Conservation (phyloP, 2,888 invertebrate genomes). For the Pasiphila rectangulata region DNA sequence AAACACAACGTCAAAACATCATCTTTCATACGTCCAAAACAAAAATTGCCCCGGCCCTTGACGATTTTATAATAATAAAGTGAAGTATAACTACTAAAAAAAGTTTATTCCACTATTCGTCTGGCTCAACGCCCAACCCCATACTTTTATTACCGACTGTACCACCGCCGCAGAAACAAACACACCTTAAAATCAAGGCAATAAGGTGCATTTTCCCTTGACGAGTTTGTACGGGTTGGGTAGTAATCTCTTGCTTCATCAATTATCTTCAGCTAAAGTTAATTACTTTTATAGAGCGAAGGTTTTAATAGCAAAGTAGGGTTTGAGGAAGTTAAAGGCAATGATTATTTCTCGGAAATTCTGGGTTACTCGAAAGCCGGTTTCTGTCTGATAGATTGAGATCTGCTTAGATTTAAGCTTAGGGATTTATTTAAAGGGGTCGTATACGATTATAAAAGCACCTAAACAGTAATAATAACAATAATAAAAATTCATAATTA, state of each 20-base stretch:
- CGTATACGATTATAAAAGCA: background rate
- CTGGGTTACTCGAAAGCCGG: conserved; percentile 25
- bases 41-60: conserved; percentile 62
- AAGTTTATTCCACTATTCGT: conserved; percentile 59
- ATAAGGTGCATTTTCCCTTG: conserved; percentile 38
- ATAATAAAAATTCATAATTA: background rate
- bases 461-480: background rate
- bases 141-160: conserved; percentile 60
- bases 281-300: conserved; percentile 80
- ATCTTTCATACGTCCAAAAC: conserved; percentile 64
- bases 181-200: conserved; percentile 16
- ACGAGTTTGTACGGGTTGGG: conserved; percentile 30
- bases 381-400: conserved; percentile 8
- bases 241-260: conserved; percentile 78
- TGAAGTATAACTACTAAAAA: conserved; percentile 54
- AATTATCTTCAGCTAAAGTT: conserved; percentile 78
- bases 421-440: background rate
- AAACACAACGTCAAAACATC: conserved; percentile 56
- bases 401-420: background rate
- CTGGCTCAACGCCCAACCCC: conserved; percentile 63
- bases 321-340: conserved; percentile 40
- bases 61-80: conserved; percentile 78
- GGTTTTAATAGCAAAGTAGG: conserved; percentile 42
- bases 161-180: conserved; percentile 28
- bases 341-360: conserved; percentile 54